These are phyloP conservation scores for Melanogrammus aeglefinus DNA, from an alignment of 2,797 vertebrate species.

Conservation along the genomic window DNA sequence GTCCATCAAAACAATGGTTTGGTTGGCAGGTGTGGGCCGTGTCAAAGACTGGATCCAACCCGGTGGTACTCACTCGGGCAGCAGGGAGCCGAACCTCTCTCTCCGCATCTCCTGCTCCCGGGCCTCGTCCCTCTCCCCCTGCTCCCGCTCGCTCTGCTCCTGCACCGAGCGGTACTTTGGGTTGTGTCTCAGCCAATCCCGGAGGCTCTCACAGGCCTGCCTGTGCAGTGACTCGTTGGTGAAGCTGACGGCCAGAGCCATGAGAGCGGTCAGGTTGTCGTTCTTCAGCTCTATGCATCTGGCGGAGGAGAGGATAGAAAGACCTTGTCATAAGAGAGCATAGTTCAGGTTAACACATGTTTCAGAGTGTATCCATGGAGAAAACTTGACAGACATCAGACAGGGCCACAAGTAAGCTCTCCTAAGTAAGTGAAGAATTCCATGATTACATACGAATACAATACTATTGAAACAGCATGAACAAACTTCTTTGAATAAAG, in stretches of 20 bases:
- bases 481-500: not conserved
- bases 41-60: not conserved
- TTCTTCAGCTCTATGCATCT: conserved; percentile 95
- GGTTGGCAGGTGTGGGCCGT: not conserved
- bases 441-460: not conserved
- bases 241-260: conserved; percentile 96
- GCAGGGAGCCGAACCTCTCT: conserved; percentile 82
- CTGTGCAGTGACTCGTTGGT: conserved; percentile 97
- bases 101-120: conserved; percentile 73
- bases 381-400: not conserved
- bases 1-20: not conserved
- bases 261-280: conserved; percentile 90
- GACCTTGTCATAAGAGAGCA: not conserved
- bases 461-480: not conserved
- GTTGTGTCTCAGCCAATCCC: conserved; percentile 92
- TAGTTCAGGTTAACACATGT: not conserved
- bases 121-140: conserved; percentile 53
- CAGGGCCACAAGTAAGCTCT: not conserved
- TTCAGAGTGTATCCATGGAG: not conserved
- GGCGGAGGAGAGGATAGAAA: not conserved
- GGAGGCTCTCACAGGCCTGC: conserved; percentile 93
- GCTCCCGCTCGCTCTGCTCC: conserved; percentile 66
- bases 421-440: not conserved
- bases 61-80: conserved; percentile 86
- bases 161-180: conserved; percentile 82